These are phyloP conservation scores for Schizotus pectinicornis DNA, from an alignment of 2,888 invertebrate genomes.

Conservation along the genomic window DNA sequence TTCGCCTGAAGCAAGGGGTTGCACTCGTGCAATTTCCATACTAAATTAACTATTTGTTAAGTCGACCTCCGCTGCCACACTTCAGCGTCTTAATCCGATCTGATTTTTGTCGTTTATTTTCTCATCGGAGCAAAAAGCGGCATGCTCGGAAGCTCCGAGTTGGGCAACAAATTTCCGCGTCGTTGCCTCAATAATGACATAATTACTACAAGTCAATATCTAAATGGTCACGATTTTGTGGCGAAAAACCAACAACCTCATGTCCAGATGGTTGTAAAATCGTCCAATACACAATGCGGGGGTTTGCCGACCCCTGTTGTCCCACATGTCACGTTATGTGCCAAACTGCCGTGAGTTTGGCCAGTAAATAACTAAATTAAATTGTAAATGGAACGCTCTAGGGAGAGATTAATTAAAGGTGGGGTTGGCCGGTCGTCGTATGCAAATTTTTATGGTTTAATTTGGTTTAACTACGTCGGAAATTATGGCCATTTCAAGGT, in stretches of 20 bases:
- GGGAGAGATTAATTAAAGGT: constrained; percentile 47
- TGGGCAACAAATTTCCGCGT: constrained; percentile 1
- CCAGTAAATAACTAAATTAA: constrained; percentile 52
- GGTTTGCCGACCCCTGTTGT: not conserved
- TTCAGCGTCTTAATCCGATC: constrained; percentile 30
- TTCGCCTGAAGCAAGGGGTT: constrained; percentile 40
- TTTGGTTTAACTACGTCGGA: constrained; percentile 35
- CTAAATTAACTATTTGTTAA: constrained; percentile 44
- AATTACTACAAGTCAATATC: constrained; percentile 20
- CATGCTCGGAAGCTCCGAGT: too few relatives aligned
- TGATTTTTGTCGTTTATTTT: constrained; percentile 46
- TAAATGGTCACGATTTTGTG: constrained; percentile 30
- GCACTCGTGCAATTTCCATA: constrained; percentile 51
- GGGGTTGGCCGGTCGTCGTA: constrained; percentile 37
- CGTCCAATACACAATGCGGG: not conserved
- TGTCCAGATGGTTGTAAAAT: constrained; percentile 39
- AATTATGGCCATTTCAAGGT: constrained; percentile 35
- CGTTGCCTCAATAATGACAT: constrained; percentile 22
- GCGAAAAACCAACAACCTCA: constrained; percentile 36
- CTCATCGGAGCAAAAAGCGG: too few relatives aligned
- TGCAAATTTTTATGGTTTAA: constrained; percentile 45
- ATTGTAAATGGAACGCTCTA: constrained; percentile 44
- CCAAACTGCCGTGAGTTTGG: constrained; percentile 38
- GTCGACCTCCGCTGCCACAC: constrained; percentile 30
- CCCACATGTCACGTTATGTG: constrained; percentile 34